Conservation (phyloP, 2,113 vertebrate genomes). For the Coregonus clupeaformis region DNA sequence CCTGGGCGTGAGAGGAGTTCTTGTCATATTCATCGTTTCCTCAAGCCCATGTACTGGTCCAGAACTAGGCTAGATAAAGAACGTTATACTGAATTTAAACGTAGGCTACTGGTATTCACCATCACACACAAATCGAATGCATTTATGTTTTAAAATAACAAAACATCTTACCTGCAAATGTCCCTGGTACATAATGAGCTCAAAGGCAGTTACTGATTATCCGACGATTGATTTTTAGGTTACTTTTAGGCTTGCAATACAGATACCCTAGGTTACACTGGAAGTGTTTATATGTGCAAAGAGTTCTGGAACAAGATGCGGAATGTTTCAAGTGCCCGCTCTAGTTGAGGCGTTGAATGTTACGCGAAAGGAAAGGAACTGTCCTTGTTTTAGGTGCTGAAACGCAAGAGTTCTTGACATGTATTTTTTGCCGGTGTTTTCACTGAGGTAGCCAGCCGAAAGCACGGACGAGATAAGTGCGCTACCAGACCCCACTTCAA, state of each 20-base stretch:
- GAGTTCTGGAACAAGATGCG: slow-evolving; percentile 36
- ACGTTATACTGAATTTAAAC: background rate
- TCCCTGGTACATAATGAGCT: slow-evolving; percentile 83
- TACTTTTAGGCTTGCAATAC: slow-evolving; percentile 52
- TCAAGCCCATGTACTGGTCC: slow-evolving; percentile 16
- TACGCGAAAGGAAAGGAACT: slow-evolving; percentile 48
- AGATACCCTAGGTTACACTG: slow-evolving; percentile 22
- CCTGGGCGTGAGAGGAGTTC: background rate
- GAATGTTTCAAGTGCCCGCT: background rate
- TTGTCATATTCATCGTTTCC: background rate
- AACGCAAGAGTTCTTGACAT: slow-evolving; percentile 43
- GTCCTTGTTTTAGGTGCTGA: slow-evolving; percentile 66
- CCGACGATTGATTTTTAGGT: slow-evolving; percentile 47
- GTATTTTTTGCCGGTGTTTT: slow-evolving; percentile 37
- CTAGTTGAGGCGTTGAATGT: background rate
- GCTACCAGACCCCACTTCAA: slow-evolving; percentile 29
- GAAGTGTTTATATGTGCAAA: slow-evolving; percentile 41
- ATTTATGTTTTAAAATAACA: background rate
- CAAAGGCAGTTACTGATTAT: slow-evolving; percentile 53
- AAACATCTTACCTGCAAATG: slow-evolving; percentile 76
- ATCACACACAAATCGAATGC: background rate
- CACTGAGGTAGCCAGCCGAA: background rate
- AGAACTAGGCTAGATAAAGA: slow-evolving; percentile 18
- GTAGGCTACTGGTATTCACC: background rate
- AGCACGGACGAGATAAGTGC: slow-evolving; percentile 11